Percentiles rank a stretch among this genome's conserved stretches.
Evolutionary conservation across 1,140 invertebrate species (phyloP).

Genomic region (Brachionus koreanus): DNA sequence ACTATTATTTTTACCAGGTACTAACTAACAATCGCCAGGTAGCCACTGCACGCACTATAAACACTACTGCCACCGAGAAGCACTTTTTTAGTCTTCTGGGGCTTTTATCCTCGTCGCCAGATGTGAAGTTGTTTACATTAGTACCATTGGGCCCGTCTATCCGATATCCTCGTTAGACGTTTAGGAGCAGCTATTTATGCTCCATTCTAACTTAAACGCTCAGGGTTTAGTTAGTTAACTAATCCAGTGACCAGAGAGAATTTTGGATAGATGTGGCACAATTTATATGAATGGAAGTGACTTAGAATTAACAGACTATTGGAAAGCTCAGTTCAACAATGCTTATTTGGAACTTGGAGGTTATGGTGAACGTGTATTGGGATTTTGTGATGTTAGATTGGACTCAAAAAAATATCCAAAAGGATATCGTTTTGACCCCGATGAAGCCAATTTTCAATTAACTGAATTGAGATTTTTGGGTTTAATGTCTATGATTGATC

Average conservation of each 20-base stretch:
- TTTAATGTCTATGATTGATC: slow-evolving; percentile 99
- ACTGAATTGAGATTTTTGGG: slow-evolving; percentile 92
- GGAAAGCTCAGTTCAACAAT: slow-evolving; percentile 96
- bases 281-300: slow-evolving; percentile 96
- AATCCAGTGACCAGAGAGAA: slow-evolving; percentile 93
- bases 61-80: too few relatives aligned
- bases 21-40: too few relatives aligned
- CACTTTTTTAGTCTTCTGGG: too few relatives aligned
- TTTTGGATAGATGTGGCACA: slow-evolving; percentile 87
- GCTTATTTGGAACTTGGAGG: slow-evolving; percentile 97
- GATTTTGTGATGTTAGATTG: slow-evolving; percentile 83
- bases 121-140: too few relatives aligned
- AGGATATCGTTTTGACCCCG: slow-evolving; percentile 83
- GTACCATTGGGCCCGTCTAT: too few relatives aligned
- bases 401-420: slow-evolving; percentile 79
- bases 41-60: too few relatives aligned
- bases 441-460: slow-evolving; percentile 85
- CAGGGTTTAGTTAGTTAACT: too few relatives aligned
- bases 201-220: too few relatives aligned
- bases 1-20: too few relatives aligned
- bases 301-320: slow-evolving; percentile 86
- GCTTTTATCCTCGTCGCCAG: too few relatives aligned
- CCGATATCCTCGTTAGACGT: too few relatives aligned
- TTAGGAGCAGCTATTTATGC: too few relatives aligned
- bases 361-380: slow-evolving; percentile 89